Evolutionary conservation across 2,888 invertebrate genomes (phyloP), one percentile per base, ranked within the genome.

Genomic region (Scaptomyza caliginosa): DNA sequence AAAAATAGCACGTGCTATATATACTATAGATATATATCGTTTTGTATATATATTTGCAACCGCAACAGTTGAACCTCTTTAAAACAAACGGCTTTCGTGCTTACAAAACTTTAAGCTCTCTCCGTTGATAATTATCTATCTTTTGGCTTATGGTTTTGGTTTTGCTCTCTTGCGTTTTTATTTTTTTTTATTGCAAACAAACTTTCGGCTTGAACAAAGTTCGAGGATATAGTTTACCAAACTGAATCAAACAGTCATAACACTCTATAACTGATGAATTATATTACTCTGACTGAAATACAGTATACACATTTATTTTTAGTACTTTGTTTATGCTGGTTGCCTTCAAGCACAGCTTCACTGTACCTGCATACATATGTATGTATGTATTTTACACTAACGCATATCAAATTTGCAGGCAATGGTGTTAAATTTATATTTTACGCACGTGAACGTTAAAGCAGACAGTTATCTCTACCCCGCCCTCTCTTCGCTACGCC

Each of bases 401-500:
- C 55, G 50, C 34, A 52, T 42, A 69, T 63, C 65, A 63, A 66
- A 45, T 60, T 63, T 63, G 17, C 43, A 16, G 52, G 40, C 52
- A 65, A 56, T 57, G 51, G 7, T 28, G 64, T 84, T 74, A 59
- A 86, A 86, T 86, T 78, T 86, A 86, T 86, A 86, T 86, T 81
- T 86, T 55, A 70, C 67, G 71, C 77, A 74, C 85, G 87, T 78
- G 79, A 85, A 51, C 65, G 30, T 58, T 56, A 26, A 21, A 7
- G 10, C 4, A 24, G 8, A 40, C 30, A n/a, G 23, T n/a, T 32
- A 10, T 6, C 17, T 8, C 28, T 8, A 13, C 16, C 4, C n/a
- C 13, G 0, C 16, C 6, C 6, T 3, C n/a, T 1, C 17, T 1
- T 2, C n/a, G 0, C 13, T n/a, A n/a, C n/a, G n/a, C 16, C n/a